Conservation (phyloP, 2,797 vertebrate genomes). For the Lepilemur ruficaudatus region DNA sequence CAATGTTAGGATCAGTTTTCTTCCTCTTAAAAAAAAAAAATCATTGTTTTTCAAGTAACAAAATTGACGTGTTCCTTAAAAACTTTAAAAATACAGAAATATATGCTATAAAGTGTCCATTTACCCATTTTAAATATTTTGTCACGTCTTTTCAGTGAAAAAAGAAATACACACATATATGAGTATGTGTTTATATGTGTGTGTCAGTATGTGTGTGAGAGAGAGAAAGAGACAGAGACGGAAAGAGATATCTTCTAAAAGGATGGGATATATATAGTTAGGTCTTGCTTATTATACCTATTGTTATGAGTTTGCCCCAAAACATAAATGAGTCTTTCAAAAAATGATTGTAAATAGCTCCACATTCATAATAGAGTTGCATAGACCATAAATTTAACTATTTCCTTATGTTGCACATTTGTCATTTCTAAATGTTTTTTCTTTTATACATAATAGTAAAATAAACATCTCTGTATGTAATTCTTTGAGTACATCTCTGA, state of each 20-base stretch:
- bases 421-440: neutral
- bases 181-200: neutral
- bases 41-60: neutral
- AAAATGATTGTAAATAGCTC: neutral
- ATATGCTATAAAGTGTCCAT: neutral
- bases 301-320: neutral
- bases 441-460: neutral
- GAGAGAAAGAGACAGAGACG: neutral
- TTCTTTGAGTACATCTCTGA: neutral
- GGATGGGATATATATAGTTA: neutral
- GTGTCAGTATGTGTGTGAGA: neutral
- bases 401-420: neutral
- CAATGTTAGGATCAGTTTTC: neutral
- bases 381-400: neutral
- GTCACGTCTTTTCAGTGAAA: neutral
- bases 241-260: neutral
- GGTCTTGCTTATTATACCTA: neutral
- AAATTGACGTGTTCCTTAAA: neutral
- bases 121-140: neutral
- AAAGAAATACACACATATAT: neutral
- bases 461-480: neutral
- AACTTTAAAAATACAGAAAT: constrained; percentile 7
- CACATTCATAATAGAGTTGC: neutral
- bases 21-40: neutral
- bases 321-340: constrained; percentile 31